Conservation (phyloP, 2,797 vertebrate species). For the Psittacula derbiana region DNA sequence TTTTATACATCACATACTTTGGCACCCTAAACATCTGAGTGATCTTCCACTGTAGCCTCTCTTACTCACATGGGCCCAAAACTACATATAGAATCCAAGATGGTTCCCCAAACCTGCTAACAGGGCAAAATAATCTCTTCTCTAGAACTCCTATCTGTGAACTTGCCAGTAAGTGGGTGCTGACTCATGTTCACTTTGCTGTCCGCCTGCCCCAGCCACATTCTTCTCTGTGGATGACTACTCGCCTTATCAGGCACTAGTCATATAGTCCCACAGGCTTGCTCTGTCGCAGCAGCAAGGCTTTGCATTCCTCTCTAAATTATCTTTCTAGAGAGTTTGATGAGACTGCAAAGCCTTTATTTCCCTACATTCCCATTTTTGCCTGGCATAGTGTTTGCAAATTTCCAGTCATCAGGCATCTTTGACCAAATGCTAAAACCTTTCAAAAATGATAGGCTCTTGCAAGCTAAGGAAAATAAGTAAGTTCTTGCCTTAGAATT, state of each 20-base stretch:
- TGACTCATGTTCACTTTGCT: background rate
- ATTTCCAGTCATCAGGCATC: background rate
- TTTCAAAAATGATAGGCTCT: background rate
- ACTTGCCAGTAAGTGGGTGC: background rate
- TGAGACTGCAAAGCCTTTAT: background rate
- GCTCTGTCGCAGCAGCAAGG: background rate
- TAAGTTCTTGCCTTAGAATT: background rate
- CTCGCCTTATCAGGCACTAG: fast-evolving
- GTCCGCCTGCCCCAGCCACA: fast-evolving
- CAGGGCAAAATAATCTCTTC: background rate
- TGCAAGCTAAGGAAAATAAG: background rate
- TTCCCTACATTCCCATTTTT: background rate
- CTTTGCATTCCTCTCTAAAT: background rate
- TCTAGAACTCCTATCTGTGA: background rate
- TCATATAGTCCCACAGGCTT: background rate
- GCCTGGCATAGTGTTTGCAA: background rate
- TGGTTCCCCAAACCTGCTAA: background rate
- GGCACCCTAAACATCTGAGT: background rate
- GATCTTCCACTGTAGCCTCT: background rate
- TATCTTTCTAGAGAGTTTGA: background rate
- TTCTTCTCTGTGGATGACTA: fast-evolving
- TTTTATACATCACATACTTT: background rate
- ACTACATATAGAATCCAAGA: background rate
- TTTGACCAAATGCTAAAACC: background rate
- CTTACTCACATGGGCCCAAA: background rate